phyloP scores from a whole-genome alignment of 2,113 vertebrate genomes.

The Aldabrachelys gigantea region DNA sequence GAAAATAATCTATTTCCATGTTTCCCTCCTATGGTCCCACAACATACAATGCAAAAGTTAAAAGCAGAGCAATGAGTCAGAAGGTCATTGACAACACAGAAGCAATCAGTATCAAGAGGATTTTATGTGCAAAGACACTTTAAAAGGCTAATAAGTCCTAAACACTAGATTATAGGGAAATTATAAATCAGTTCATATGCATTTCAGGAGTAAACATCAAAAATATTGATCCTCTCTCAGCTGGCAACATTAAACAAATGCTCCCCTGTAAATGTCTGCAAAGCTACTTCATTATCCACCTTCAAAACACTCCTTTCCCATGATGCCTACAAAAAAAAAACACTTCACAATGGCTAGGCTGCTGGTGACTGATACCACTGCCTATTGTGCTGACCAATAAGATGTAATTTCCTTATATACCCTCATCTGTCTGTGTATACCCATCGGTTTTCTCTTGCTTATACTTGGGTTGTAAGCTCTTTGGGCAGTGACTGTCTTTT shows the following conservation, averaged over 20 bases:
- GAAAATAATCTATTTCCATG: not conserved
- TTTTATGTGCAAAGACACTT: not conserved
- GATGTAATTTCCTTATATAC: not conserved
- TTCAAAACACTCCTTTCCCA: not conserved
- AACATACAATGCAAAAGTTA: not conserved
- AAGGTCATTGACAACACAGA: not conserved
- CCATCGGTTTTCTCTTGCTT: not conserved
- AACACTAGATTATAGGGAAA: not conserved
- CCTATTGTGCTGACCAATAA: not conserved
- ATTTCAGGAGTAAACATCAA: not conserved
- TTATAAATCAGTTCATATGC: not conserved
- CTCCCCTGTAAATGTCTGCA: not conserved
- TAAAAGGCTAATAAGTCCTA: not conserved
- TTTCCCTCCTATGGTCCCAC: not conserved
- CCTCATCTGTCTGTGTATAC: not conserved
- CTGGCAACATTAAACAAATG: not conserved
- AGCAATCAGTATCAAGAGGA: not conserved
- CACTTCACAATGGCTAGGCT: not conserved
- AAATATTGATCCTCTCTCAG: not conserved
- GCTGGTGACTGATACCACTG: rapidly evolving
- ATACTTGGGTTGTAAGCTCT: not conserved
- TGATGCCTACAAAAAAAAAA: not conserved
- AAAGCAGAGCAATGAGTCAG: not conserved
- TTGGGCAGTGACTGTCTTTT: not conserved
- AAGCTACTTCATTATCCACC: not conserved